These are phyloP conservation scores for Actinernus sp. DNA, from an alignment of 92 coral and sea anemone species.

Conservation along the genomic window DNA sequence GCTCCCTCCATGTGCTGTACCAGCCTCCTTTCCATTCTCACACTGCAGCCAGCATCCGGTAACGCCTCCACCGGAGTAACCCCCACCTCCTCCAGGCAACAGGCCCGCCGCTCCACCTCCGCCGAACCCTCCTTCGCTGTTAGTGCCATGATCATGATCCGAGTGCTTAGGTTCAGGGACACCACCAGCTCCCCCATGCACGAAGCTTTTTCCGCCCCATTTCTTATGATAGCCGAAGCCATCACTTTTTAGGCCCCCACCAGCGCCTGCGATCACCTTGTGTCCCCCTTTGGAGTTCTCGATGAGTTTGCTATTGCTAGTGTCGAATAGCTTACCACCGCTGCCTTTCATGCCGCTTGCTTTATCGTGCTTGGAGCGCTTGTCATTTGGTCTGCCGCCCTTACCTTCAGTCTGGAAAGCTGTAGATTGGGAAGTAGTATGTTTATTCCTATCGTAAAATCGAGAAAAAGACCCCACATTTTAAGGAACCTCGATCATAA, in stretches of 20 bases:
- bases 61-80: conserved; percentile 95
- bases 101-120: conserved; percentile 99
- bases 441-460: not conserved
- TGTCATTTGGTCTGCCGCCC: conserved; percentile 72
- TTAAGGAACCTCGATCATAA: not conserved
- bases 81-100: conserved; percentile 97
- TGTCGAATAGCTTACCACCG: conserved; percentile 87
- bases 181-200: conserved; percentile 89
- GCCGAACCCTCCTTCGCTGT: conserved; percentile 93
- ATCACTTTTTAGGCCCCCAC: conserved; percentile 81
- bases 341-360: conserved; percentile 70
- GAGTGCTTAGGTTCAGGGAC: conserved; percentile 56
- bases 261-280: conserved; percentile 94
- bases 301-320: conserved; percentile 55
- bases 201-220: conserved; percentile 92
- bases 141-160: conserved; percentile 53
- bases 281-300: conserved; percentile 60
- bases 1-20: conserved; percentile 90
- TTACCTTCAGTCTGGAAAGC: conserved; percentile 80
- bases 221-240: conserved; percentile 74
- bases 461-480: not conserved
- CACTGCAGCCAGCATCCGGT: conserved; percentile 81
- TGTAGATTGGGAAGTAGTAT: not conserved
- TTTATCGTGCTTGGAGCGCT: conserved; percentile 30
- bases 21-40: conserved; percentile 67